Evolutionary conservation across 2,797 vertebrate species (phyloP), one percentile per base, ranked within the genome.

Genomic region (Lagocephalus sceleratus): DNA sequence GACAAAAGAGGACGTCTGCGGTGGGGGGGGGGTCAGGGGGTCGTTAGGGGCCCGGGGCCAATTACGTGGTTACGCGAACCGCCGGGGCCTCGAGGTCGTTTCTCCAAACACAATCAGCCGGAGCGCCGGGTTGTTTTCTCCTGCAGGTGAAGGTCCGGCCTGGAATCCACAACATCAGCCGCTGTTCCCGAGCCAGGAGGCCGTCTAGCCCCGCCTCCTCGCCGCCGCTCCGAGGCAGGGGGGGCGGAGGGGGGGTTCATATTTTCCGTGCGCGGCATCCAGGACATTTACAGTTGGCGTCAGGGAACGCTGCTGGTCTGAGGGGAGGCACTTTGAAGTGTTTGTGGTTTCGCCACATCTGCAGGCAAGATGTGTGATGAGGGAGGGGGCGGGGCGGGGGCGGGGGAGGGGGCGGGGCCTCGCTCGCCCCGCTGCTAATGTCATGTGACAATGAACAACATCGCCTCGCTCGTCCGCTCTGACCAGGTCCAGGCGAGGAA

Each of bases 221-320:
- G 60, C 48, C 63, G 66, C 20, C n/a, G n/a, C n/a, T n/a, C n/a
- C n/a, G n/a, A n/a, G n/a, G n/a, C n/a, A n/a, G n/a, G n/a, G n/a
- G n/a, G n/a, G n/a, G n/a, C n/a, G n/a, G n/a, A n/a, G 51, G n/a
- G 68, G 65, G 69, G 86, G 90, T 93, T 94, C 90, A 94, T 94
- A 94, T 95, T 96, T 97, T 97, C 95, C 94, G 93, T 92, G 92
- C 91, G 83, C 91, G 88, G 92, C 92, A 93, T 96, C 93, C 94
- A 94, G 94, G 94, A 94, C 94, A 92, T 96, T 97, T 94, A 94
- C 94, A 95, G 92, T 95, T 91, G 94, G 95, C 94, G 94, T 96
- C 95, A 94, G 95, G 90, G 91, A 91, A 91, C 91, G 92, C 90
- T 89, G 88, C 91, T 92, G 92, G 94, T 96, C 93, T 94, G 92